phyloP scores from a whole-genome alignment of 2,888 invertebrate species.

The Volucella inflata region DNA sequence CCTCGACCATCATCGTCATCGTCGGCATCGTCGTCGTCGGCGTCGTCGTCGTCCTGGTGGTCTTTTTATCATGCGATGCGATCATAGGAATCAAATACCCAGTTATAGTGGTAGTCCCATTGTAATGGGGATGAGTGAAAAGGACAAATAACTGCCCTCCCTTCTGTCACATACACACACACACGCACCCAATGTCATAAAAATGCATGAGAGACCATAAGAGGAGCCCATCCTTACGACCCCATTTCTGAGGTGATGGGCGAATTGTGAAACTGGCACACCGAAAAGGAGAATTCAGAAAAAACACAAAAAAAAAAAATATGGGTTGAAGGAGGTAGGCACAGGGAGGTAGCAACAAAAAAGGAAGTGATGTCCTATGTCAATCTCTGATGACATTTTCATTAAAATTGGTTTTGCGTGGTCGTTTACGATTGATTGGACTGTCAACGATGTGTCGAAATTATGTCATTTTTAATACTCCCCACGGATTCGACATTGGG shows the following conservation, averaged over 20 bases:
- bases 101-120: too few species aligned
- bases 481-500: slow-evolving; percentile 29
- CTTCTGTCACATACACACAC: not conserved
- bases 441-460: slow-evolving; percentile 75
- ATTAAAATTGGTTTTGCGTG: slow-evolving; percentile 76
- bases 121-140: not conserved
- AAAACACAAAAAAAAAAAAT: slow-evolving; percentile 15
- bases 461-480: slow-evolving; percentile 75
- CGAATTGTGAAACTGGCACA: slow-evolving; percentile 5
- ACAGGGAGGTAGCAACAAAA: slow-evolving; percentile 31
- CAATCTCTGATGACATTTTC: slow-evolving; percentile 76
- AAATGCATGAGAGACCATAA: slow-evolving; percentile 51
- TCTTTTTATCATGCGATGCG: slow-evolving; percentile 49
- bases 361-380: slow-evolving; percentile 69
- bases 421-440: slow-evolving; percentile 76
- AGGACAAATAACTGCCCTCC: slow-evolving; percentile 33
- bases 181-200: slow-evolving; percentile 31
- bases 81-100: slow-evolving; percentile 71
- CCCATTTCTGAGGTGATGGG: slow-evolving; percentile 43
- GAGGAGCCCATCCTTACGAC: slow-evolving; percentile 55
- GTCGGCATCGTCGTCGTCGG: not conserved
- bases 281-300: slow-evolving; percentile 18
- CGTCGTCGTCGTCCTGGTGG: not conserved
- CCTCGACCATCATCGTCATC: slow-evolving; percentile 6
- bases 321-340: not conserved